Conservation (phyloP, 2,888 invertebrate species). For the Tryphoninae sp. region DNA sequence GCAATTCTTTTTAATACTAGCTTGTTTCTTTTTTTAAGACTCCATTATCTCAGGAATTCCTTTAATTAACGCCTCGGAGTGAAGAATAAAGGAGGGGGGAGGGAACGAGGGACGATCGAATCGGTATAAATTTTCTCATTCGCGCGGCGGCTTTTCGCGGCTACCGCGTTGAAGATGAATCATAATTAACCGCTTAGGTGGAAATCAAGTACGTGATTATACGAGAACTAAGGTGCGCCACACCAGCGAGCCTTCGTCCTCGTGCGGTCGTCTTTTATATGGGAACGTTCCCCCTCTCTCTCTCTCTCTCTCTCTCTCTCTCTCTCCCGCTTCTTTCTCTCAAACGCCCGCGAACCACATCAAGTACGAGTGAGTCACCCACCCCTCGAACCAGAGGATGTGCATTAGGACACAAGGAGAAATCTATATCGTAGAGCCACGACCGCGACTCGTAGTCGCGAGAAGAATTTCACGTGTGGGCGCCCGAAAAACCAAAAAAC, state of each 20-base stretch:
- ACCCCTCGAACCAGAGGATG: constrained; percentile 30
- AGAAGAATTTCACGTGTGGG: constrained; percentile 34
- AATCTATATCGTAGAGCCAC: background rate
- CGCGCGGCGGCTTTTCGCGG: constrained; percentile 11
- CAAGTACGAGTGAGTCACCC: constrained; percentile 63
- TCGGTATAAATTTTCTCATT: constrained; percentile 49
- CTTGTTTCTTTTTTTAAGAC: background rate
- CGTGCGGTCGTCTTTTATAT: background rate
- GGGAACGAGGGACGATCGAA: constrained; percentile 18
- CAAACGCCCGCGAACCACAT: constrained; percentile 63
- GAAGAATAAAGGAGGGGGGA: background rate
- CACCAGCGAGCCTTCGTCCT: constrained; percentile 39
- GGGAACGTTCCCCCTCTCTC: background rate
- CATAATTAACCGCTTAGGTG: constrained; percentile 68
- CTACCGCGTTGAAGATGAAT: constrained; percentile 67
- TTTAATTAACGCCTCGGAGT: background rate
- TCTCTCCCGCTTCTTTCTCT: constrained; percentile 24
- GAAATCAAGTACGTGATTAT: constrained; percentile 65
- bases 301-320: background rate
- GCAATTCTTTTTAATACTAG: background rate
- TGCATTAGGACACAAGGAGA: background rate
- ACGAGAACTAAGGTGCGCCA: constrained; percentile 68
- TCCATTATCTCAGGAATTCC: background rate
- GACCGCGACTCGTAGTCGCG: background rate
- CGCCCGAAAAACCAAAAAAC: constrained; percentile 32